phyloP scores from a whole-genome alignment of 2,888 invertebrate genomes.

The Seira sanloemensis region DNA sequence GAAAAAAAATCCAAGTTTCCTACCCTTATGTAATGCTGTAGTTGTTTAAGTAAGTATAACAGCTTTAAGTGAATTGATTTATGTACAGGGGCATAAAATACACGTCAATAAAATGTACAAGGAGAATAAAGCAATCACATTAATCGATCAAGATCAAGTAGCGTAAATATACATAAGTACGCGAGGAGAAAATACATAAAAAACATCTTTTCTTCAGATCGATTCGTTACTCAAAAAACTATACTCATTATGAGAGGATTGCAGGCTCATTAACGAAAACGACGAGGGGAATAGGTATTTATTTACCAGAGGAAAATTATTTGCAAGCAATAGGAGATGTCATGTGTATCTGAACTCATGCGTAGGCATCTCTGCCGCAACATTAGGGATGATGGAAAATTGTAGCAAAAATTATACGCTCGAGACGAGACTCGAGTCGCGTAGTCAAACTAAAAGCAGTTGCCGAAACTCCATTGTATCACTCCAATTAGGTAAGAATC shows the following conservation, averaged over 20 bases:
- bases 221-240: not conserved
- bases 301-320: not conserved
- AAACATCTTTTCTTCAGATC: conserved; percentile 9
- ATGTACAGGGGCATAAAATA: not conserved
- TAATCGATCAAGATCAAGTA: conserved; percentile 10
- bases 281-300: not conserved
- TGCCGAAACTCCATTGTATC: too few species aligned
- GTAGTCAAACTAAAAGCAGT: not conserved
- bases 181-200: not conserved
- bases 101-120: not conserved
- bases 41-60: not conserved
- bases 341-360: not conserved
- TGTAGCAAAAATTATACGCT: not conserved
- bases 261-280: not conserved
- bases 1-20: not conserved
- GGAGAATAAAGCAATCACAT: conserved; percentile 8
- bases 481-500: not conserved
- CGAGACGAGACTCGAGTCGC: not conserved
- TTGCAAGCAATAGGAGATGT: not conserved
- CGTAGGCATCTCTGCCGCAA: not conserved
- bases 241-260: too few species aligned
- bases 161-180: not conserved
- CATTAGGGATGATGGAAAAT: not conserved
- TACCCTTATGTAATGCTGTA: too few species aligned
- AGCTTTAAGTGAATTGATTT: not conserved